Base-by-base conservation (phyloP, 2,797 vertebrate genomes). In the Salmo trutta region DNA sequence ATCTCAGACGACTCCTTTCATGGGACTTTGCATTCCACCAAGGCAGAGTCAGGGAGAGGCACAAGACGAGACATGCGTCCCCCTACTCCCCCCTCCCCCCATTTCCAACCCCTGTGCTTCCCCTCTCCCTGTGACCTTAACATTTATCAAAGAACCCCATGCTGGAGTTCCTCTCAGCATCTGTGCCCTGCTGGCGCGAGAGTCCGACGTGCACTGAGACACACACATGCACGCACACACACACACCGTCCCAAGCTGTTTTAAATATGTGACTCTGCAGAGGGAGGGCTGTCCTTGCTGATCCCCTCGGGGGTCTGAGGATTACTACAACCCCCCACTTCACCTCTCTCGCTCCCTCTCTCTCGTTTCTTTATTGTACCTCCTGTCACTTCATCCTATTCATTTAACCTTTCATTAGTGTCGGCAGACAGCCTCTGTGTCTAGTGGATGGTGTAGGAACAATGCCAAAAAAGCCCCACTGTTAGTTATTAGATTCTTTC, bases 341-440 rank as follows among this genome's bases (percentile, higher is more conserved):
- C 31, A 33, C 19, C 72, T 62, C 74, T 85, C 84, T 87, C 80
- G 71, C 87, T 84, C 31, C 8, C 12, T 47, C 15, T 79, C 27
- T 64, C 59, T 41, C 62, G 84, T 95, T 94, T 94, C 90, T 96
- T 96, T 96, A 96, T 97, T 97, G 96, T 96, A 95, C 92, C 95
- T 96, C 94, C 95, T 97, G 96, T 98, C 96, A 97, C 95, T 95
- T 95, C 95, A 95, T 96, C 95, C 96, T 96, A 96, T 97, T 98
- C 97, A 96, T 97, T 98, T 98, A 98, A 97, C 97, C 97, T 98
- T 98, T 98, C 96, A 97, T 98, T 98, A 98, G 94, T 95, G 95
- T 95, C 95, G 95, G 95, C 94, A 94, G 91, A 93, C 95, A 95
- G 95, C 93, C 93, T 95, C 94, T 96, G 94, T 95, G 93, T 95